Evolutionary conservation across 2,113 vertebrate genomes (phyloP).

Genomic region (Labrus mixtus): DNA sequence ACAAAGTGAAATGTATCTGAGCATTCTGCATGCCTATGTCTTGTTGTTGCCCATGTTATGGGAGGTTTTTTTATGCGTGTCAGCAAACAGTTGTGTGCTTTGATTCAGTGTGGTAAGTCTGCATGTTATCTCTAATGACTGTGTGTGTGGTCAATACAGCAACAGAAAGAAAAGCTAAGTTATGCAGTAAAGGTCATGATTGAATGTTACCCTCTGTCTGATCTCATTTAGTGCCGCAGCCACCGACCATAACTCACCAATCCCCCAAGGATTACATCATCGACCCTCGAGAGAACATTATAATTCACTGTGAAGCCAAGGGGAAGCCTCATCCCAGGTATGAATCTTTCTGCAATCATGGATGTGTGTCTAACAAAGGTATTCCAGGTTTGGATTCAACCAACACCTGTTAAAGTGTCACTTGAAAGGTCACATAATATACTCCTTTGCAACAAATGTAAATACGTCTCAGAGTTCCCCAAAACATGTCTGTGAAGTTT

Average conservation of each 20-base stretch:
- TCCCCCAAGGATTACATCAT: conserved; percentile 98
- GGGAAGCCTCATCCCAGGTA: conserved; percentile 96
- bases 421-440: neutral
- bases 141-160: conserved; percentile 52
- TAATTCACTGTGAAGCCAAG: conserved; percentile 96
- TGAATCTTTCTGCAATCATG: conserved; percentile 24
- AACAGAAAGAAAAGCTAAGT: conserved; percentile 39
- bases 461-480: too few relatives aligned
- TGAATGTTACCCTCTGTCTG: conserved; percentile 55
- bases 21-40: conserved; percentile 59
- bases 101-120: conserved; percentile 33
- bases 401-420: conserved; percentile 17
- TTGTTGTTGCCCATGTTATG: conserved; percentile 10
- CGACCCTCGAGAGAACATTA: conserved; percentile 95
- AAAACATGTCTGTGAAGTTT: too few relatives aligned
- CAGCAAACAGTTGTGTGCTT: conserved; percentile 47
- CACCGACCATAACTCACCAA: conserved; percentile 95
- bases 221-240: conserved; percentile 89
- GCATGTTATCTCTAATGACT: conserved; percentile 51
- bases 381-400: conserved; percentile 11
- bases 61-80: conserved; percentile 48
- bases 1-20: conserved; percentile 59
- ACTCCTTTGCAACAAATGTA: too few relatives aligned
- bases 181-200: conserved; percentile 60
- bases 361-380: neutral